Evolutionary conservation across 1,140 invertebrate genomes (phyloP).

Genomic region (Lerema accius): DNA sequence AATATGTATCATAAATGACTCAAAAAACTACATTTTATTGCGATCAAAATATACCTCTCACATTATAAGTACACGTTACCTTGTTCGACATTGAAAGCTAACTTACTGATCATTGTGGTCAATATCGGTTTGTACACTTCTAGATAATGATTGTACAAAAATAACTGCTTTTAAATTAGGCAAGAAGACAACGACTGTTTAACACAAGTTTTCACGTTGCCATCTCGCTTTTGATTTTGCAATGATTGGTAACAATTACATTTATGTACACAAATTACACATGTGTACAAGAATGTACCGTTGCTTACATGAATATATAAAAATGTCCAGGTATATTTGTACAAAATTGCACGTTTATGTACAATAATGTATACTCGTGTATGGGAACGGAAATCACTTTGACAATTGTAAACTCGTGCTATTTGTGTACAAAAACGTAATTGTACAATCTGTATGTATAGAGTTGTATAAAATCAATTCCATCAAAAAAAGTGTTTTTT

Average conservation of each 20-base stretch:
- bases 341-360: too few relatives aligned
- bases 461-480: conserved; percentile 7
- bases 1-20: conserved; percentile 7
- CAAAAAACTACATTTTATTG: conserved; percentile 1
- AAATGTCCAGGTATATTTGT: too few relatives aligned
- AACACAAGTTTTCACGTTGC: conserved; percentile 11
- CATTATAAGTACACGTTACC: not conserved
- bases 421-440: not conserved
- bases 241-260: conserved; percentile 3
- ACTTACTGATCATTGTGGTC: not conserved
- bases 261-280: conserved; percentile 1
- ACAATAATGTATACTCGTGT: too few relatives aligned
- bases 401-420: too few relatives aligned
- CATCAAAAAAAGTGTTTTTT: not conserved
- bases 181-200: conserved; percentile 9
- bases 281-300: not conserved
- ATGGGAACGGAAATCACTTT: too few relatives aligned
- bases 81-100: not conserved
- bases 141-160: not conserved
- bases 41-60: not conserved
- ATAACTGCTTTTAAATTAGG: not conserved
- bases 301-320: too few relatives aligned
- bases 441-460: not conserved
- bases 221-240: conserved; percentile 8
- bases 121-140: not conserved